Conservation (phyloP, 2,888 invertebrate genomes). For the Silvanus unidentatus region DNA sequence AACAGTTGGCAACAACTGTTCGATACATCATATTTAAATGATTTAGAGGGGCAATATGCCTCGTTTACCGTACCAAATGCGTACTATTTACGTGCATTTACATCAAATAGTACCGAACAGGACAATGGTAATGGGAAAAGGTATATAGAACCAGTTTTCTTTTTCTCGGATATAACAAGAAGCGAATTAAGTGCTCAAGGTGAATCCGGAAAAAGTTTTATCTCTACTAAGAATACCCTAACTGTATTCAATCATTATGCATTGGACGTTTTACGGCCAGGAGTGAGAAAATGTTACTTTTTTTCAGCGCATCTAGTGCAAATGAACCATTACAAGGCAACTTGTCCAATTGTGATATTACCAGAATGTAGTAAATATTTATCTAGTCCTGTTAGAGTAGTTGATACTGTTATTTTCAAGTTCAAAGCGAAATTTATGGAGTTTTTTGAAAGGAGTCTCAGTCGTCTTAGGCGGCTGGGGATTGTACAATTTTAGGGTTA, state of each 20-base stretch:
- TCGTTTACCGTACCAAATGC: constrained; percentile 62
- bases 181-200: constrained; percentile 53
- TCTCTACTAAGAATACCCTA: constrained; percentile 58
- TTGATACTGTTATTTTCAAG: constrained; percentile 32
- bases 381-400: constrained; percentile 31
- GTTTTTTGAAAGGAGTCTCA: too few species aligned
- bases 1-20: constrained; percentile 56
- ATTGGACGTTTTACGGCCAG: constrained; percentile 53
- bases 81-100: constrained; percentile 43
- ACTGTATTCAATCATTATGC: constrained; percentile 74
- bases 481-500: too few species aligned
- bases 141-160: constrained; percentile 14
- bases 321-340: constrained; percentile 61
- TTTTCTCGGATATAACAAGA: constrained; percentile 26
- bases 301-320: constrained; percentile 56
- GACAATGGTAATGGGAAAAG: background rate
- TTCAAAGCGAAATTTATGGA: constrained; percentile 27
- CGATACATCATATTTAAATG: constrained; percentile 35
- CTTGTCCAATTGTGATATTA: constrained; percentile 38
- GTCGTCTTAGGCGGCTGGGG: too few species aligned
- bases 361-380: constrained; percentile 38
- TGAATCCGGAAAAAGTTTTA: constrained; percentile 67
- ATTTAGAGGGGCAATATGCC: constrained; percentile 40
- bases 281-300: constrained; percentile 52
- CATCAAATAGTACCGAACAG: constrained; percentile 5